Base-by-base conservation (phyloP, 2,888 invertebrate genomes). In the Morinoia aosen region DNA sequence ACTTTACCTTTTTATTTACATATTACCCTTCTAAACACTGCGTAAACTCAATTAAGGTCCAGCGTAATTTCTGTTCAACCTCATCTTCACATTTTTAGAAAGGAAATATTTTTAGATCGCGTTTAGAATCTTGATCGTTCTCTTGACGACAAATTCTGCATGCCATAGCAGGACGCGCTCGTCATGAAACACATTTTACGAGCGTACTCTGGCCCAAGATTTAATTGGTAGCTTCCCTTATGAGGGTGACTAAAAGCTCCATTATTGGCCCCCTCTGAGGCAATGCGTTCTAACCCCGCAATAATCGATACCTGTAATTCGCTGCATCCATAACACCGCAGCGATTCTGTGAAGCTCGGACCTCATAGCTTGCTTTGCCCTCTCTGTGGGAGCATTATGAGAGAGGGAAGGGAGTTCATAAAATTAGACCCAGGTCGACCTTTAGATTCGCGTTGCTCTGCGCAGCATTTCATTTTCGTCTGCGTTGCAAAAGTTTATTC, bases 281-380 rank as follows among this genome's bases (percentile, higher is more conserved):
- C 93, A 39, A 33, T 57, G 90, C 90, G 19, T 40, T 14, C 40
- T 90, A 33, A 48, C 90, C 90, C 90, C 4, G 90, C 5, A 10
- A 93, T 93, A 93, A 93, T 93, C 93, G 25, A 93, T 93, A 93
- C 33, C 56, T 93, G 12, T 57, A 57, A 93, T 93, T 93, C 93
- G 33, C 58, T 93, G 93, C 93, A 93, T 93, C 57, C 93, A 48
- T 33, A 57, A 57, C 57, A 48, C 56, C 33, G 12, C 57, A 33
- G 93, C 93, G 93, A 93, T 11, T 39, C 93, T 25, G 58, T 10
- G 25, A 33, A 57, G 58, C 33, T 56, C 48, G 39, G 90, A 90
- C 90, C 76, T 16, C 76, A 76, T 33, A 16, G 25, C 76, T 16
- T 76, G 19, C 19, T 76, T 76, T 33, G 76, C 16, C 76, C 76